Conservation (phyloP, 2,888 invertebrate genomes). For the Colostygia pectinataria region DNA sequence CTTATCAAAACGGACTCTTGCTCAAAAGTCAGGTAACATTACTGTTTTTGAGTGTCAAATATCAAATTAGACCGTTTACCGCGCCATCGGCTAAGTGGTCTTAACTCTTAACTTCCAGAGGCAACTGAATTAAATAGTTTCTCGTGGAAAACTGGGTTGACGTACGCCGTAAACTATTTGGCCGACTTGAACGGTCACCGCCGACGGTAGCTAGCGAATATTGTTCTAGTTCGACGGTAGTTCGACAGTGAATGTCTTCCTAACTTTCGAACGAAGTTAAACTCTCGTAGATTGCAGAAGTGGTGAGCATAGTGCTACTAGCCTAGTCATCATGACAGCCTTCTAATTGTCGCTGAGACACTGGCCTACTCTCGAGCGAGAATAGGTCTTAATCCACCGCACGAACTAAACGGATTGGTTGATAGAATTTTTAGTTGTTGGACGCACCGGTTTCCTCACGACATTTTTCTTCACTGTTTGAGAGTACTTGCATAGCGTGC, state of each 20-base stretch:
- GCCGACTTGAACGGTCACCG: conserved; percentile 47
- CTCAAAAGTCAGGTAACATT: too few relatives aligned
- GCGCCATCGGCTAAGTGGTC: conserved; percentile 42
- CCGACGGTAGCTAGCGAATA: conserved; percentile 36
- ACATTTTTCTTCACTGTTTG: too few relatives aligned
- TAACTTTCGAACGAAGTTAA: conserved; percentile 24
- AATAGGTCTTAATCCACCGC: too few relatives aligned
- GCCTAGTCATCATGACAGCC: too few relatives aligned
- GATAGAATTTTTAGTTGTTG: too few relatives aligned
- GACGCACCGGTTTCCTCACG: too few relatives aligned
- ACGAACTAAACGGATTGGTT: not conserved
- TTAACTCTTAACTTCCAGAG: conserved; percentile 58
- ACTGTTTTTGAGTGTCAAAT: too few relatives aligned
- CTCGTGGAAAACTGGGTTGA: conserved; percentile 66
- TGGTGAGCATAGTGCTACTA: not conserved
- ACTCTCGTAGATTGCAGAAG: conserved; percentile 2
- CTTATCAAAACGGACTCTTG: too few relatives aligned
- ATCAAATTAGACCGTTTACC: conserved; percentile 1
- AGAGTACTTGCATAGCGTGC: too few relatives aligned
- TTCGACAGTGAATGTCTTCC: conserved; percentile 29
- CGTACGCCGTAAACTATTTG: conserved; percentile 62
- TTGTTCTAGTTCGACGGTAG: conserved; percentile 39
- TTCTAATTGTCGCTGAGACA: too few relatives aligned
- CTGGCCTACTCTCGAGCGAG: too few relatives aligned
- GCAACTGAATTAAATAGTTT: conserved; percentile 75